These are phyloP conservation scores for Hololepta plana DNA, from an alignment of 2,888 invertebrate genomes.

Conservation along the genomic window DNA sequence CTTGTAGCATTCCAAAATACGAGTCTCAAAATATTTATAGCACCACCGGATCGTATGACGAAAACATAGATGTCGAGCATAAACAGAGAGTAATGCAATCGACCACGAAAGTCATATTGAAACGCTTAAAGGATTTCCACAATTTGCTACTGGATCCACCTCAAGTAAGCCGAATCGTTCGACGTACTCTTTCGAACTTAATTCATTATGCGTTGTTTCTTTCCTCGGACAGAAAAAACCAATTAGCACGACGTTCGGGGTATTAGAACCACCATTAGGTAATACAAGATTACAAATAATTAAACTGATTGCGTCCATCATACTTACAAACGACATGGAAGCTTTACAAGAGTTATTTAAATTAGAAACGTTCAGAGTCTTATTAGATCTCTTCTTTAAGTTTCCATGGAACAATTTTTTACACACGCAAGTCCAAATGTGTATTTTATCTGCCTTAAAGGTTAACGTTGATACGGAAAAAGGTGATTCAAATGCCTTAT, in stretches of 20 bases:
- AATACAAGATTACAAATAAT: constrained; percentile 64
- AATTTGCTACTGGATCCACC: constrained; percentile 50
- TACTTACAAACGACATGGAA: constrained; percentile 51
- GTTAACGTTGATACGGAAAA: not conserved
- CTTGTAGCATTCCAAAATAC: constrained; percentile 18
- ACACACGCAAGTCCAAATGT: constrained; percentile 69
- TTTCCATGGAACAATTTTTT: constrained; percentile 92
- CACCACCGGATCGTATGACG: constrained; percentile 21
- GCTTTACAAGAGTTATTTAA: constrained; percentile 45
- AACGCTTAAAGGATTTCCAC: constrained; percentile 51
- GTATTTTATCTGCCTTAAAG: constrained; percentile 47
- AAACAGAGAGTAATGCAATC: constrained; percentile 41
- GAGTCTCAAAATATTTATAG: constrained; percentile 16
- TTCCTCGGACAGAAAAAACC: constrained; percentile 41
- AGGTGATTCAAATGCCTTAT: constrained; percentile 28
- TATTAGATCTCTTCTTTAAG: constrained; percentile 75
- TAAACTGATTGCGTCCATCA: constrained; percentile 57
- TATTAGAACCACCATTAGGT: constrained; percentile 58
- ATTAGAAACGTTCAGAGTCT: constrained; percentile 36
- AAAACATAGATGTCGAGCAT: constrained; percentile 32
- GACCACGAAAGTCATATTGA: constrained; percentile 43
- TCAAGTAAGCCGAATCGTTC: constrained; percentile 28
- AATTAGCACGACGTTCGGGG: constrained; percentile 50
- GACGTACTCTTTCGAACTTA: constrained; percentile 4
- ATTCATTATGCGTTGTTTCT: constrained; percentile 4